Conservation (phyloP, 1,140 invertebrate genomes). For the Triops longicaudatus region DNA sequence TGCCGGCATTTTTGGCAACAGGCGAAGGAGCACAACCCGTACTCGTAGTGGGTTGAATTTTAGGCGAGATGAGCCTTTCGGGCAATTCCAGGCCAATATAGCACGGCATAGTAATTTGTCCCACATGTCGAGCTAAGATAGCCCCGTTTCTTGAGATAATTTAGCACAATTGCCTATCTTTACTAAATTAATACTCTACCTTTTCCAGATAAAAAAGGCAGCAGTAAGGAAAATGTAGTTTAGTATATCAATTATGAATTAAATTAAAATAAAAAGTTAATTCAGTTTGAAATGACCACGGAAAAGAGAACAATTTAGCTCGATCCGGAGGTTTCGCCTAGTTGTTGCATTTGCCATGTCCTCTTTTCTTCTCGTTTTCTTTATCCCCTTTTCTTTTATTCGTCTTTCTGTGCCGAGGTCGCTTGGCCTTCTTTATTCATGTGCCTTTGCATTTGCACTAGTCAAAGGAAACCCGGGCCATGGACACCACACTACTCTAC, state of each 20-base stretch:
- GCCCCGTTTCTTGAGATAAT: too few relatives aligned
- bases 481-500: not conserved
- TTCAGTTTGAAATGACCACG: not conserved
- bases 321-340: not conserved
- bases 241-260: too few relatives aligned
- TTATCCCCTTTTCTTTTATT: not conserved
- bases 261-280: too few relatives aligned
- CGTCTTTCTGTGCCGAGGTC: not conserved
- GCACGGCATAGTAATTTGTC: too few relatives aligned
- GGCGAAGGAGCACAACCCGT: not conserved
- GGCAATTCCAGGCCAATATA: not conserved
- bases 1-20: not conserved
- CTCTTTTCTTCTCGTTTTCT: not conserved
- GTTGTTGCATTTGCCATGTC: too few relatives aligned
- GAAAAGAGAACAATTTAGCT: not conserved
- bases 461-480: constrained; percentile 5
- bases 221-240: too few relatives aligned
- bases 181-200: too few relatives aligned
- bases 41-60: not conserved
- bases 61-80: constrained; percentile 1
- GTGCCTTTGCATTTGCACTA: constrained; percentile 11
- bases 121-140: too few relatives aligned
- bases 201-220: too few relatives aligned
- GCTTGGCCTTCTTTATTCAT: constrained; percentile 11
- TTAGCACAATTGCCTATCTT: too few relatives aligned